Evolutionary conservation across 2,888 invertebrate genomes (phyloP), one percentile per base, ranked within the genome.

Genomic region (Punctoribates punctum): DNA sequence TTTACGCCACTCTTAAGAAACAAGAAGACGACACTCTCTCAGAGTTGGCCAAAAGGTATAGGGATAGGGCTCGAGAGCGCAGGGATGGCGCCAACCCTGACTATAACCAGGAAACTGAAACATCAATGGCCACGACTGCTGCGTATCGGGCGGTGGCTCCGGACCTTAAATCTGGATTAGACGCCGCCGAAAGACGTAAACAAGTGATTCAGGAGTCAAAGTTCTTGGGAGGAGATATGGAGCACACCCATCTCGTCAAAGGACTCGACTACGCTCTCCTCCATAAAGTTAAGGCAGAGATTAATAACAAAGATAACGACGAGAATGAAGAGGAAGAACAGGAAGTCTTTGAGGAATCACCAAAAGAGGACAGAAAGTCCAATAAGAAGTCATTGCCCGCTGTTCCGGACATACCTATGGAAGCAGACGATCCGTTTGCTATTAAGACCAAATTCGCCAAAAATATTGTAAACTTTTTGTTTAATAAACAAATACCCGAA

Each of bases 221-320:
- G 86, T 99, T 96, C 86, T 93, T 99, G 86, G 99, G 99, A 83
- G 99, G 99, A 88, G 99, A 99, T 85, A 97, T 99, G 93, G 97
- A 99, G 82, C 99, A 99, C 82, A 99, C 99, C 83, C 99, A 99
- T 86, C 95, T 99, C 88, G 99, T 99, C 81, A 99, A 99, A 86
- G 99, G 95, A 81, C 85, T 93, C 83, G 96, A 96, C 87, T 96
- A 93, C 84, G 94, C 95, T 0, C 85, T 96, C 73, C 84, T 96
- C 77, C 94, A 95, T 82, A 93, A 98, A 87, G 94, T 94, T 54
- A 70, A 77, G 76, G 73, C 78, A 51, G 77, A 79, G 62, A 77
- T 76, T 13, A 75, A 20, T 27, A 73, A 25, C 38, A 76, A 75
- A 20, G 74, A 77, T 51, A 73, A 60, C 29, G 76, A 75, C 25